A percentile compares a stretch with the other conserved stretches of the same genome.
Evolutionary conservation across 1,140 invertebrate species (phyloP).

Genomic region (Matsumurasca onukii): DNA sequence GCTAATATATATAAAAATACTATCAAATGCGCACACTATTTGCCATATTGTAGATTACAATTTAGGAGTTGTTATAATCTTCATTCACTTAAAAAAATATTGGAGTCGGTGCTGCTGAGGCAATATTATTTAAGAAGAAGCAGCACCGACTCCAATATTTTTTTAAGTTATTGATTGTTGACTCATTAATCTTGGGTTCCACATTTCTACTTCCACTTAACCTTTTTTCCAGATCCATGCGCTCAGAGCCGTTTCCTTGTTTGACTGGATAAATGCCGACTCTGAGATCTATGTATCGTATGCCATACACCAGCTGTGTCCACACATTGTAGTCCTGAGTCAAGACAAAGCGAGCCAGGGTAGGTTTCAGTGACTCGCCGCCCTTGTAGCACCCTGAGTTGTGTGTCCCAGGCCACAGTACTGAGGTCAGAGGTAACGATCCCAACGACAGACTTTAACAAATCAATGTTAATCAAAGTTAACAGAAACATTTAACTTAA

Average conservation of each 20-base stretch:
- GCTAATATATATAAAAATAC: no score
- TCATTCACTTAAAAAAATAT: no score
- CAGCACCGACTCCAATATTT: no score
- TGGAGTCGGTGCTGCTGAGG: no score
- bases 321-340: conserved; percentile 77
- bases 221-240: conserved; percentile 10
- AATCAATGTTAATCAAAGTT: background rate
- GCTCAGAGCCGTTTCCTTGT: conserved; percentile 38
- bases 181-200: no score
- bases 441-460: conserved; percentile 52
- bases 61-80: no score
- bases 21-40: no score
- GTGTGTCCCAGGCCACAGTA: conserved; percentile 69
- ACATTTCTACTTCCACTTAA: no score
- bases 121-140: no score
- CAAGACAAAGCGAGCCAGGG: conserved; percentile 52
- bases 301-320: conserved; percentile 75
- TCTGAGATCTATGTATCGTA: conserved; percentile 78
- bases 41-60: no score
- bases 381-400: conserved; percentile 63
- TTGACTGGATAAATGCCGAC: conserved; percentile 57
- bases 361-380: conserved; percentile 48
- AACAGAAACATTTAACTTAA: no score
- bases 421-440: conserved; percentile 54
- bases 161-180: no score